Percentiles rank a stretch among this genome's conserved stretches.
Evolutionary conservation across 1,140 invertebrate species (phyloP).

Genomic region (Agrilus planipennis): DNA sequence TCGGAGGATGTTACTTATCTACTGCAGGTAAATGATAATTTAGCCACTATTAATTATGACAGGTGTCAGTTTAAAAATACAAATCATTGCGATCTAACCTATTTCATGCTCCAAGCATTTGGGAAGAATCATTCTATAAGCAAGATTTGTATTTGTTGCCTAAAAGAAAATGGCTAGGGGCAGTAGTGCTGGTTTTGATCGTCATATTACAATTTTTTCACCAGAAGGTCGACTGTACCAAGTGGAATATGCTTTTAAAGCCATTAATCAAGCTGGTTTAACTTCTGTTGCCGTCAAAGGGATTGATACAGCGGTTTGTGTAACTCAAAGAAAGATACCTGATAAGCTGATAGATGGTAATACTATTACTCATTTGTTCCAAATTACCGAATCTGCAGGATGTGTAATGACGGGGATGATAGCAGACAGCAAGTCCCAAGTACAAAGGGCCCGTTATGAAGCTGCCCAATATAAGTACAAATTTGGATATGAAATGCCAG

Average conservation of each 20-base stretch:
- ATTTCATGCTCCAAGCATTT: too few relatives aligned
- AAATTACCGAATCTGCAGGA: conserved; percentile 85
- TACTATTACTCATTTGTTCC: conserved; percentile 90
- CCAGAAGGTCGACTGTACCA: conserved; percentile 98
- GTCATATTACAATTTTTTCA: conserved; percentile 99
- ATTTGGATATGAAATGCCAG: conserved; percentile 90
- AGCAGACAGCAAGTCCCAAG: conserved; percentile 92
- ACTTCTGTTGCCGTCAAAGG: conserved; percentile 95
- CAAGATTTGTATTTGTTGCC: too few relatives aligned
- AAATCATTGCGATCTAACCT: too few relatives aligned
- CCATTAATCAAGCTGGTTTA: conserved; percentile 94
- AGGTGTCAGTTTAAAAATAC: too few relatives aligned
- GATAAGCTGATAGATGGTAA: conserved; percentile 87
- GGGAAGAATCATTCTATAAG: too few relatives aligned
- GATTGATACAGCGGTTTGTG: conserved; percentile 83
- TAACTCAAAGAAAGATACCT: conserved; percentile 96
- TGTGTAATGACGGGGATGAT: conserved; percentile 99
- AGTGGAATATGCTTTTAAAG: conserved; percentile 99
- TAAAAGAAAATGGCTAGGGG: conserved; percentile 97
- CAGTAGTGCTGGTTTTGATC: conserved; percentile 98
- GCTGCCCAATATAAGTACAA: conserved; percentile 97
- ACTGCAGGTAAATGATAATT: too few relatives aligned
- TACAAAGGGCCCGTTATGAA: conserved; percentile 94
- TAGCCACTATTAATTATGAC: too few relatives aligned
- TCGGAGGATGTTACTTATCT: too few relatives aligned